Evolutionary conservation across 2,797 vertebrate species (phyloP).

Genomic region (Enteromius anoplus): DNA sequence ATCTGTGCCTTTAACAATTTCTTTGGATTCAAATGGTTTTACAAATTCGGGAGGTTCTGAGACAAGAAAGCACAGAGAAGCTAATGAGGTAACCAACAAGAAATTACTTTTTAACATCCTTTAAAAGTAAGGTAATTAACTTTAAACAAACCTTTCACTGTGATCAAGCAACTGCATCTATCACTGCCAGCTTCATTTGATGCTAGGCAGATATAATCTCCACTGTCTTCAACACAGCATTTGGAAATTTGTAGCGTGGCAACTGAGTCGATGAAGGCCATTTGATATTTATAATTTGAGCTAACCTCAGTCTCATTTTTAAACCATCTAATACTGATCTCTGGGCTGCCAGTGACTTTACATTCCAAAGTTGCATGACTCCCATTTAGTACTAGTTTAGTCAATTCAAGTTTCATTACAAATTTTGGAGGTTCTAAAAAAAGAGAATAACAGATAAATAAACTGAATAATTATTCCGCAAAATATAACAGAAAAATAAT

Average conservation of each 20-base stretch:
- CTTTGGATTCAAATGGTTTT: slow-evolving; percentile 88
- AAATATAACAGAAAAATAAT: slow-evolving; percentile 34
- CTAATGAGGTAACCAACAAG: neutral
- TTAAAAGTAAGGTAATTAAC: slow-evolving; percentile 2
- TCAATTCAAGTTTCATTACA: slow-evolving; percentile 86
- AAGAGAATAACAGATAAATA: slow-evolving; percentile 65
- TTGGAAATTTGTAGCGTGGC: slow-evolving; percentile 80
- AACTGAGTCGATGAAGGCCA: slow-evolving; percentile 77
- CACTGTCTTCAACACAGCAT: slow-evolving; percentile 83
- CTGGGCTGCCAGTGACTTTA: slow-evolving; percentile 89
- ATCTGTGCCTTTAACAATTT: slow-evolving; percentile 93
- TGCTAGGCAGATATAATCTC: slow-evolving; percentile 90
- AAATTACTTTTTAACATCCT: slow-evolving; percentile 13
- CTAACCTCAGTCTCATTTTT: slow-evolving; percentile 90
- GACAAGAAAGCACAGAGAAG: slow-evolving; percentile 66
- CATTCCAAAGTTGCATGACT: slow-evolving; percentile 82
- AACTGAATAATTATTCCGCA: slow-evolving; percentile 42
- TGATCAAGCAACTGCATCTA: slow-evolving; percentile 86
- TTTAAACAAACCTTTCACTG: slow-evolving; percentile 92
- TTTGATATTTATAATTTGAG: slow-evolving; percentile 79
- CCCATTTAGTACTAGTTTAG: slow-evolving; percentile 84
- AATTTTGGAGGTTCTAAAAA: slow-evolving; percentile 86
- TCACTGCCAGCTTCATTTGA: slow-evolving; percentile 94
- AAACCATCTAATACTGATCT: slow-evolving; percentile 91
- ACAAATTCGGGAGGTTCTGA: slow-evolving; percentile 91